A percentile compares a stretch with the other conserved stretches of the same genome.
These are phyloP conservation scores for Sebastes cheni DNA, from an alignment of 2,797 vertebrate genomes.

Conservation along the genomic window DNA sequence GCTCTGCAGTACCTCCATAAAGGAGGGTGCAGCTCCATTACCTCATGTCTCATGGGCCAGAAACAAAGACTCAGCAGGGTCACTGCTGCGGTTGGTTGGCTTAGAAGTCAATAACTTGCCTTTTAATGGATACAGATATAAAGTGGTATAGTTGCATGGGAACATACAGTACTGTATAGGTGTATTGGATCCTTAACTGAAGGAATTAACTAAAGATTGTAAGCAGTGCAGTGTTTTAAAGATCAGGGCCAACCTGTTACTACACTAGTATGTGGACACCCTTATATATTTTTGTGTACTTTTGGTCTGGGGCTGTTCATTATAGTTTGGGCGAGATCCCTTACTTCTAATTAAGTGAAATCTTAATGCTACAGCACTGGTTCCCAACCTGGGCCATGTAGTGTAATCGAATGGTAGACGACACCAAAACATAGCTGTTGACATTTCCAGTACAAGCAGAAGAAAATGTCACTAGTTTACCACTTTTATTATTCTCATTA, in stretches of 20 bases:
- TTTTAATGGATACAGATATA: slow-evolving; percentile 28
- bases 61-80: slow-evolving; percentile 73
- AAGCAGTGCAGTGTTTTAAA: not conserved
- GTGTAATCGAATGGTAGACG: not conserved
- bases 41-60: slow-evolving; percentile 19
- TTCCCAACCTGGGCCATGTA: not conserved
- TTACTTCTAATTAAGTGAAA: no score
- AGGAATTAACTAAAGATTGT: not conserved
- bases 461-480: no score
- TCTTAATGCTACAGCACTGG: no score
- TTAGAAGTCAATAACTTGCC: slow-evolving; percentile 31
- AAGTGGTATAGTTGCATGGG: not conserved
- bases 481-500: no score
- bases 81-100: slow-evolving; percentile 36
- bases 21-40: slow-evolving; percentile 52
- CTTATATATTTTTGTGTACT: not conserved
- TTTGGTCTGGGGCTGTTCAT: not conserved
- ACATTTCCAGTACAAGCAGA: no score
- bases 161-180: not conserved
- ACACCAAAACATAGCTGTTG: no score
- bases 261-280: not conserved
- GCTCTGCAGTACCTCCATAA: slow-evolving; percentile 45
- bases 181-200: not conserved
- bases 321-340: not conserved
- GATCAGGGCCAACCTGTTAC: not conserved